These are phyloP conservation scores for Distichodus sexfasciatus DNA, from an alignment of 2,797 vertebrate genomes.

Conservation along the genomic window DNA sequence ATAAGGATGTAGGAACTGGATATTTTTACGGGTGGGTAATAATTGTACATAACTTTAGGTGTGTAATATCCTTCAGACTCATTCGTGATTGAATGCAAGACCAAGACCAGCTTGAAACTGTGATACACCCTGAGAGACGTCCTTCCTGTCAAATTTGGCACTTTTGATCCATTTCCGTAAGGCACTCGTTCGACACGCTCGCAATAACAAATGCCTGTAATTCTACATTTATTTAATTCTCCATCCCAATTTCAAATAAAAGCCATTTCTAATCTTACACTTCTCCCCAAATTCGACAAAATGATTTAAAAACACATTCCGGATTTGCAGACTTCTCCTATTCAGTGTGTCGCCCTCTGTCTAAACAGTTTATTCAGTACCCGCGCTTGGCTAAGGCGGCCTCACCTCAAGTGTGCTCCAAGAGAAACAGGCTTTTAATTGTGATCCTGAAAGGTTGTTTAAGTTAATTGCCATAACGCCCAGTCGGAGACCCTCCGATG, in stretches of 20 bases:
- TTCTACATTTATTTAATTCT: neutral
- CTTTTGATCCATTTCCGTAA: too few species aligned
- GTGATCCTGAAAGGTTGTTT: slow-evolving; percentile 42
- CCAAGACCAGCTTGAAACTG: too few species aligned
- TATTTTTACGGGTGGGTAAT: too few species aligned
- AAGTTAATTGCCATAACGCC: slow-evolving; percentile 48
- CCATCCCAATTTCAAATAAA: neutral
- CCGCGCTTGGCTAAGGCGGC: slow-evolving; percentile 11
- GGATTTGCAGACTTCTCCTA: slow-evolving; percentile 9
- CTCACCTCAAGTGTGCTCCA: slow-evolving; percentile 43
- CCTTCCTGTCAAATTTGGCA: too few species aligned
- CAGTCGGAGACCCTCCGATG: slow-evolving; percentile 39
- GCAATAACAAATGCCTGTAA: neutral
- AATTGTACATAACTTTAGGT: too few species aligned
- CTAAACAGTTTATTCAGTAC: slow-evolving; percentile 35
- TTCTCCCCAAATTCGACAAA: neutral
- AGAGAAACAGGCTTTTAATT: slow-evolving; percentile 56
- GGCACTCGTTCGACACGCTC: neutral
- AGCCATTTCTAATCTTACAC: neutral
- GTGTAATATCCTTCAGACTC: too few species aligned
- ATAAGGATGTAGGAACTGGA: neutral
- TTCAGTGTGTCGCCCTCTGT: slow-evolving; percentile 1
- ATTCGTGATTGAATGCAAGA: too few species aligned
- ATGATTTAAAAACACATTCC: slow-evolving; percentile 39
- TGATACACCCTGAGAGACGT: too few species aligned